Conservation (phyloP, 2,797 vertebrate genomes). For the Anisognathus igniventris region DNA sequence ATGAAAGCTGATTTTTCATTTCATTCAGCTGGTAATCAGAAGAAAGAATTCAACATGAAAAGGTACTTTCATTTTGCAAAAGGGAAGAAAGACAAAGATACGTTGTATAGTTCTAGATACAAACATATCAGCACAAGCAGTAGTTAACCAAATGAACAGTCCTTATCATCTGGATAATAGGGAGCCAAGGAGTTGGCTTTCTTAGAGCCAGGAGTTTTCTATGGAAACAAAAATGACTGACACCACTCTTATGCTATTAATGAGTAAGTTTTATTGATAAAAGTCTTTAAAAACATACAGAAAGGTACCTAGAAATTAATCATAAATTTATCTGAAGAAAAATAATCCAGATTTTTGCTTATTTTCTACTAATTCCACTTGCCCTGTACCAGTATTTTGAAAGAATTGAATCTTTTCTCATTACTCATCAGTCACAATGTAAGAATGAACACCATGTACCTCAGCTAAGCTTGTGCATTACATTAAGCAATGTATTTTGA, state of each 20-base stretch:
- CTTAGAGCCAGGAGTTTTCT: slow-evolving; percentile 39
- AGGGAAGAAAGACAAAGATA: slow-evolving; percentile 73
- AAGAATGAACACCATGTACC: slow-evolving; percentile 84
- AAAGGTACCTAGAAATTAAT: slow-evolving; percentile 65
- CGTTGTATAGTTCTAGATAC: slow-evolving; percentile 52
- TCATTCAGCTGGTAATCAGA: slow-evolving; percentile 63
- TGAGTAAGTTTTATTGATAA: slow-evolving; percentile 20
- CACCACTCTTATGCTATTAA: slow-evolving; percentile 40
- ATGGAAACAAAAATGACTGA: slow-evolving; percentile 28
- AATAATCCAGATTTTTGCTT: slow-evolving; percentile 12
- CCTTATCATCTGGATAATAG: slow-evolving; percentile 8
- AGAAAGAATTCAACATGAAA: slow-evolving; percentile 49
- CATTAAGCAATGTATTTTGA: slow-evolving; percentile 69
- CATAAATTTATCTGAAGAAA: slow-evolving; percentile 34
- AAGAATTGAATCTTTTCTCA: slow-evolving; percentile 32
- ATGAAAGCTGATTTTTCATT: slow-evolving; percentile 70
- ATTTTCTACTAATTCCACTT: not conserved
- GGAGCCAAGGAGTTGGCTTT: slow-evolving; percentile 31
- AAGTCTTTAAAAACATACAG: slow-evolving; percentile 15
- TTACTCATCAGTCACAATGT: slow-evolving; percentile 59
- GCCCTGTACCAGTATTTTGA: not conserved
- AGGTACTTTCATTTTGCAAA: slow-evolving; percentile 71
- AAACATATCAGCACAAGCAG: slow-evolving; percentile 59
- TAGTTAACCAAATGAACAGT: slow-evolving; percentile 25
- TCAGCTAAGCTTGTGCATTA: slow-evolving; percentile 75